phyloP scores from a whole-genome alignment of 2,797 vertebrate species.

The Argya squamiceps region DNA sequence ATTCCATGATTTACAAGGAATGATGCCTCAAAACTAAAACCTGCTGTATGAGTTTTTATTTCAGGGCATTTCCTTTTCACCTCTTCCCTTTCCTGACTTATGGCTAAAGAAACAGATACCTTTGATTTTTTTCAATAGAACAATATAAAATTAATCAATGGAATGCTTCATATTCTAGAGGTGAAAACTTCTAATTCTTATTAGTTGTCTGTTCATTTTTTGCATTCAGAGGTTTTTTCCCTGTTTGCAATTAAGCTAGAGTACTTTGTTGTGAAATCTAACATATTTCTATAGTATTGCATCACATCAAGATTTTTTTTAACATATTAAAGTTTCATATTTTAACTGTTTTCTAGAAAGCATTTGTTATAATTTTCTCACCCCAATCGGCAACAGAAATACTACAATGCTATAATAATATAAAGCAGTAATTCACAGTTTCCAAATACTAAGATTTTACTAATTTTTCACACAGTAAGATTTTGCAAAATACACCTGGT shows the following conservation, averaged over 20 bases:
- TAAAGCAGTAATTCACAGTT: background rate
- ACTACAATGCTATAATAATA: background rate
- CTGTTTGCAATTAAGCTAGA: background rate
- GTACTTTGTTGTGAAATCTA: background rate
- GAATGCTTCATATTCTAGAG: background rate
- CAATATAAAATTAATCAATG: background rate
- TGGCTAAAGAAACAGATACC: background rate
- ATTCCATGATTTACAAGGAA: background rate
- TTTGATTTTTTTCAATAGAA: background rate
- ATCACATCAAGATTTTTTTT: background rate
- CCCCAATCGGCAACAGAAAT: background rate
- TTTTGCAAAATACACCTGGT: background rate
- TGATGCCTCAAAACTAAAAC: background rate
- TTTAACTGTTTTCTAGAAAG: background rate
- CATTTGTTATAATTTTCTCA: background rate
- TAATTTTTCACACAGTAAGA: background rate
- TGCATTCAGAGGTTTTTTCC: rapidly evolving
- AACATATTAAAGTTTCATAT: background rate
- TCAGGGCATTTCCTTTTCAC: background rate
- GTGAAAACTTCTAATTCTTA: background rate
- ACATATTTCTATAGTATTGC: background rate
- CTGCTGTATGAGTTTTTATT: background rate
- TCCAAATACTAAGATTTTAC: background rate
- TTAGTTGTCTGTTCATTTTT: background rate
- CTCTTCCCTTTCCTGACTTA: background rate